phyloP scores from a whole-genome alignment of 2,113 vertebrate species.

The Nothobranchius furzeri region DNA sequence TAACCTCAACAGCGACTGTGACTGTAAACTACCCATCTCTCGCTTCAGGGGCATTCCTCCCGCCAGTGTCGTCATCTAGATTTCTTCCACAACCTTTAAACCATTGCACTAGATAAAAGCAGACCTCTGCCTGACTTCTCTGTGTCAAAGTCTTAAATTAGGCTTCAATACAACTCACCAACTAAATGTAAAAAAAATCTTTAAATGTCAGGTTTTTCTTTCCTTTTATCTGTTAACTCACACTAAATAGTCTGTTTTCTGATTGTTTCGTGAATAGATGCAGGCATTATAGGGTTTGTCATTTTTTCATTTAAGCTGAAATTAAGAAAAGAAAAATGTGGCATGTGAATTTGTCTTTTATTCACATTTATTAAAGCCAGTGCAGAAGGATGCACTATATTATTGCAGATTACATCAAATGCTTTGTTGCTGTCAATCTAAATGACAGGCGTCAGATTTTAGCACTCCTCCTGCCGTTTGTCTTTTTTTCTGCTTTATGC shows the following conservation, averaged over 20 bases:
- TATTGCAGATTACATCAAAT: slow-evolving; percentile 25
- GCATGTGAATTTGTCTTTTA: slow-evolving; percentile 21
- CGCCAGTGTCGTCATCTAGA: slow-evolving; percentile 20
- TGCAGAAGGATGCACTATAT: slow-evolving; percentile 11
- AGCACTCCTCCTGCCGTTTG: slow-evolving; percentile 18
- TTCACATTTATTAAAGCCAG: slow-evolving; percentile 29
- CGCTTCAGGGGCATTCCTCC: slow-evolving; percentile 41
- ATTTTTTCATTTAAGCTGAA: slow-evolving; percentile 16
- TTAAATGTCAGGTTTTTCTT: neutral
- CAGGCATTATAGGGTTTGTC: slow-evolving; percentile 23
- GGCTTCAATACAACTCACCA: slow-evolving; percentile 7
- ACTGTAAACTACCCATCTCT: slow-evolving; percentile 60
- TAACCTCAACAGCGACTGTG: slow-evolving; percentile 67
- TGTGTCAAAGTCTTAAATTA: slow-evolving; percentile 29
- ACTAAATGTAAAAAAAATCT: slow-evolving; percentile 6
- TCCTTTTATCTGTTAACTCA: slow-evolving; percentile 6
- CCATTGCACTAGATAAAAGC: slow-evolving; percentile 40
- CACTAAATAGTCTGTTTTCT: slow-evolving; percentile 31
- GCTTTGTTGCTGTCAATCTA: slow-evolving; percentile 19
- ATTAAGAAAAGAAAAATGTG: slow-evolving; percentile 36
- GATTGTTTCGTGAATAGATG: slow-evolving; percentile 23
- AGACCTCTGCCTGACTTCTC: slow-evolving; percentile 18
- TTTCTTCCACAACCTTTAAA: slow-evolving; percentile 24
- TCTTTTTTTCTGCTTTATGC: slow-evolving; percentile 55
- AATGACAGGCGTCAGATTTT: slow-evolving; percentile 27